Percentiles rank a stretch among this genome's conserved stretches.
These are phyloP conservation scores for Brenthis hecate DNA, from an alignment of 2,888 invertebrate genomes.

Conservation along the genomic window DNA sequence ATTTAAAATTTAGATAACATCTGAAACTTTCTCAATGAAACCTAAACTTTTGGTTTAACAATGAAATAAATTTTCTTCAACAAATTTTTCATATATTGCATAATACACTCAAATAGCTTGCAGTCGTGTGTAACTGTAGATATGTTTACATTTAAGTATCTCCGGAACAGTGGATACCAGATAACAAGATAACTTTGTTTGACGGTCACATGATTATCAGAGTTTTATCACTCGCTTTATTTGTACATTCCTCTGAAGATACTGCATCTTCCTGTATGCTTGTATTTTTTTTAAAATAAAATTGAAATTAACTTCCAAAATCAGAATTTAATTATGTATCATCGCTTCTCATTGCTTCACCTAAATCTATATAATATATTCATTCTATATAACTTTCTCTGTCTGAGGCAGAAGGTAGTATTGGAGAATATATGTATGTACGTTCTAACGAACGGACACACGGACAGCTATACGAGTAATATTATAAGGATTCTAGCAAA, in stretches of 20 bases:
- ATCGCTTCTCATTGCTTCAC: too few relatives aligned
- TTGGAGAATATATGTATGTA: too few relatives aligned
- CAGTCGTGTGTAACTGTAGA: slow-evolving; percentile 2
- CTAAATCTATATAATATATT: too few relatives aligned
- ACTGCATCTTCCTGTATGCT: slow-evolving; percentile 28
- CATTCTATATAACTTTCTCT: too few relatives aligned
- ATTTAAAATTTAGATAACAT: too few relatives aligned
- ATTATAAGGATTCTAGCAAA: too few relatives aligned
- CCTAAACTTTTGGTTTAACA: background rate
- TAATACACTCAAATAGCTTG: slow-evolving; percentile 1
- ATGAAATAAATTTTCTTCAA: too few relatives aligned
- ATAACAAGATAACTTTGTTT: slow-evolving; percentile 25
- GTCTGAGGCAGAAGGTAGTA: too few relatives aligned
- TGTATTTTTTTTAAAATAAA: slow-evolving; percentile 9
- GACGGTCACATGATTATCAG: slow-evolving; percentile 30
- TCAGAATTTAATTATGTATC: too few relatives aligned
- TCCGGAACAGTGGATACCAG: slow-evolving; percentile 27
- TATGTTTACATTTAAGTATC: slow-evolving; percentile 20
- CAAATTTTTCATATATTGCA: too few relatives aligned
- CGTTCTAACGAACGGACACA: background rate
- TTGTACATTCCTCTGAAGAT: slow-evolving; percentile 32
- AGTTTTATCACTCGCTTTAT: slow-evolving; percentile 28
- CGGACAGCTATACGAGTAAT: background rate
- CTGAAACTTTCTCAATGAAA: background rate
- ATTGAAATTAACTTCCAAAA: too few relatives aligned